Base-by-base conservation (phyloP, 2,888 invertebrate species). In the Parasteatoda lunata region DNA sequence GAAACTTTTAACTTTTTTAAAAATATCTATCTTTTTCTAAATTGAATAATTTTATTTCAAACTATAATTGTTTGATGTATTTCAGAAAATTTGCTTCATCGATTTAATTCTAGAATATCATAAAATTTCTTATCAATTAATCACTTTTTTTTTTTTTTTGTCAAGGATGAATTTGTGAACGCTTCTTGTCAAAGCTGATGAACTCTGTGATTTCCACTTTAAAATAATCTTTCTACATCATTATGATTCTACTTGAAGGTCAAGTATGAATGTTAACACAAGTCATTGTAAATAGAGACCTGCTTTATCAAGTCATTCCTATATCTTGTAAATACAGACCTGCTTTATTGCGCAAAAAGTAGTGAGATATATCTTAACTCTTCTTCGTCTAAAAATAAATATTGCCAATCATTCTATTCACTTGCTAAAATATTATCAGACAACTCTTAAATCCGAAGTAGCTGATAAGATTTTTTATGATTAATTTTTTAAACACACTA, bases 191-290 rank as follows among this genome's bases (percentile, higher is more conserved):
- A 59, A 59, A 59, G n/a, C 9, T 52, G 72, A 80, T 72, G 65
- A 73, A 79, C 30, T 52, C 47, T 47, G 72, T 73, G 80, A 70
- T 65, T 76, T 52, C 76, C 85, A 84, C 85, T 80, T 76, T 65
- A 47, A 68, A 76, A 11, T 59, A 59, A 59, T 59, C 59, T 59
- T 76, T 79, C 73, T 76, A 71, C 79, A 30, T 30, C 30, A 30
- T 30, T 30, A 30, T 30, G 30, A 30, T 30, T 51, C 52, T 65
- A n/a, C 73, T 80, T 30, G 54, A 79, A 79, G 72, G 30, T 69
- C 73, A 85, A 85, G 59, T 59, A 59, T 13, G n/a, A 13, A 59
- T 59, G 11, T 59, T 59, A 59, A 59, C 59, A 59, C 59, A 13
- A 13, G 59, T 7, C 6, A 59, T 59, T 59, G 9, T n/a, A 9